phyloP scores from a whole-genome alignment of 2,888 invertebrate genomes.

The Hipparchia sbordonii region DNA sequence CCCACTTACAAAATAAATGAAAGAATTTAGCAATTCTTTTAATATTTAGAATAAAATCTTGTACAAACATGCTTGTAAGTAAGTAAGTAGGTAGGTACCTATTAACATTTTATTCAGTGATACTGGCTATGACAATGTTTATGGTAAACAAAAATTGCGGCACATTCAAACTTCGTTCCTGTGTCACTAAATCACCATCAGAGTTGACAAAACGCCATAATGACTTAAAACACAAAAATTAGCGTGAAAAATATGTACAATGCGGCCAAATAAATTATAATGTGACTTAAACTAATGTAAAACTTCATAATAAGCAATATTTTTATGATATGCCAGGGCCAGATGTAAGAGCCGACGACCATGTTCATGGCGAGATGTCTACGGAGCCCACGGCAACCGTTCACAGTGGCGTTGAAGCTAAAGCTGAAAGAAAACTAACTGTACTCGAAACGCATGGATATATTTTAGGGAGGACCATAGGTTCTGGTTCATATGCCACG shows the following conservation, averaged over 20 bases:
- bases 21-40: too few relatives aligned
- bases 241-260: constrained; percentile 59
- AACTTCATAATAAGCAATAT: constrained; percentile 60
- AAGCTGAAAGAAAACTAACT: constrained; percentile 79
- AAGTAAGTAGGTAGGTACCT: too few relatives aligned
- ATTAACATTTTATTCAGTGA: background rate
- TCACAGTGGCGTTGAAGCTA: constrained; percentile 71
- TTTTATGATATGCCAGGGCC: constrained; percentile 81
- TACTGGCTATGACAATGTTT: constrained; percentile 39
- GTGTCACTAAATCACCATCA: constrained; percentile 47
- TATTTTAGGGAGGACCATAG: constrained; percentile 88
- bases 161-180: constrained; percentile 55
- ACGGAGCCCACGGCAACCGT: constrained; percentile 73
- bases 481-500: constrained; percentile 92
- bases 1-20: too few relatives aligned
- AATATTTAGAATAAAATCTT: too few relatives aligned
- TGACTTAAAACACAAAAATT: constrained; percentile 58
- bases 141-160: constrained; percentile 40
- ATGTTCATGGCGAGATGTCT: constrained; percentile 78
- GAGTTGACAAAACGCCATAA: constrained; percentile 69
- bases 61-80: too few relatives aligned
- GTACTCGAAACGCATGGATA: constrained; percentile 91
- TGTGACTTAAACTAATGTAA: constrained; percentile 62
- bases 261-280: constrained; percentile 71
- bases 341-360: constrained; percentile 76